Evolutionary conservation across 2,888 invertebrate genomes (phyloP).

Genomic region (Dynastes tityus): DNA sequence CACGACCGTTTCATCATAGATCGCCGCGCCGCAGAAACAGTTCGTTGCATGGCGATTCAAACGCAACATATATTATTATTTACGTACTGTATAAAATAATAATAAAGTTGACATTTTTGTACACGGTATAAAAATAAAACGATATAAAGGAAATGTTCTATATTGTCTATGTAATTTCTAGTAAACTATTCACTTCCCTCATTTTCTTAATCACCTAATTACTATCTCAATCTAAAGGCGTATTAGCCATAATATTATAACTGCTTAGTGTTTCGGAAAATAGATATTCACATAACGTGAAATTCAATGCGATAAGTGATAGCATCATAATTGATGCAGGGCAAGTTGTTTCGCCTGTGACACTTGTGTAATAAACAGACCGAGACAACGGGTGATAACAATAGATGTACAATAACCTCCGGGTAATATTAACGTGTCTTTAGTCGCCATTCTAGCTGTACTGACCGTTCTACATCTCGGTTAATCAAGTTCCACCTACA

Average conservation of each 20-base stretch:
- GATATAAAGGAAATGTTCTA: no score
- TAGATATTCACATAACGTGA: neutral
- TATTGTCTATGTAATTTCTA: no score
- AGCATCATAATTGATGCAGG: conserved; percentile 34
- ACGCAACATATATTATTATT: no score
- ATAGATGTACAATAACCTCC: conserved; percentile 28
- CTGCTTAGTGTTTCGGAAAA: neutral
- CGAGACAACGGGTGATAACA: conserved; percentile 29
- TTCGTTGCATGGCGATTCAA: no score
- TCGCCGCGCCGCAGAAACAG: no score
- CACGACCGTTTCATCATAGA: no score
- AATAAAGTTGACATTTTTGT: no score
- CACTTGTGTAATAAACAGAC: conserved; percentile 28
- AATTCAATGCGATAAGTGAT: conserved; percentile 9
- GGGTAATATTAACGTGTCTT: conserved; percentile 31
- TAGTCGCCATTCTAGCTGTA: neutral
- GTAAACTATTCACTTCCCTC: no score
- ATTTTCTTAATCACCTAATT: neutral
- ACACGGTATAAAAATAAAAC: no score
- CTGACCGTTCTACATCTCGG: conserved; percentile 22
- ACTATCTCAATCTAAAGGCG: neutral
- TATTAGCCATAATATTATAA: neutral
- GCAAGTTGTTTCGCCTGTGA: conserved; percentile 9
- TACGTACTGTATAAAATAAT: no score
- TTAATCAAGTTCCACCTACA: conserved; percentile 20